Evolutionary conservation across 2,888 invertebrate species (phyloP), one percentile per base, ranked within the genome.

Genomic region (Harpagoxenus sublaevis): DNA sequence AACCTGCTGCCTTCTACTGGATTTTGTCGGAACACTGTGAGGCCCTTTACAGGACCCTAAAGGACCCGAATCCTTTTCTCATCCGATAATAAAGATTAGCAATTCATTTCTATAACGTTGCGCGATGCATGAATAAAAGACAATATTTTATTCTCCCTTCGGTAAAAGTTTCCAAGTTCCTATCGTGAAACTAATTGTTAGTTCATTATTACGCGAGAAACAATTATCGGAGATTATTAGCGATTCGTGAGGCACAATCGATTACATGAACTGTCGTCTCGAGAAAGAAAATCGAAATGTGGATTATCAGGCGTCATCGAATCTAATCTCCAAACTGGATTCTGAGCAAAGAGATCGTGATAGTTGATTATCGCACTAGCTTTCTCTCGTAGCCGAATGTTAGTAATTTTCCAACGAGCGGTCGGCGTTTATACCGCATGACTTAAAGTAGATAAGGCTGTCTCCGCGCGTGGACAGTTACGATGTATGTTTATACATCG

Each of bases 1-100:
- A 87, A 89, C 83, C 90, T 94, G 93, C 93, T 94, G 94, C 94
- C 94, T 87, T 83, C 94, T 93, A 84, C 83, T 87, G 92, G 89
- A 71, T 63, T 83, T 87, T 86, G 39, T 65, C 10, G 63, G 85
- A 94, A 94, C 92, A 86, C 84, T 68, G 35, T 68, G 15, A 63
- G 88, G 83, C 84, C 89, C 87, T 84, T 68, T 73, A 3, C 35
- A 73, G 23, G 48, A 55, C 48, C 68, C 53, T 31, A 71, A 62
- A 31, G 75, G 77, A 63, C 15, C 28, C 9, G 28, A 55, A 71
- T 77, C 75, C 84, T 86, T 79, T 53, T 60, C 79, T 81, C 79
- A 42, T 83, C 53, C 28, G 86, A 62, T 85, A 85, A 90, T 42
- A 79, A 83, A 73, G n/a, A 57, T 55, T 9, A 48, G 6, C 18